A percentile compares a stretch with the other conserved stretches of the same genome.
These are phyloP conservation scores for Monopterus albus DNA, from an alignment of 2,113 vertebrate species.

Conservation along the genomic window DNA sequence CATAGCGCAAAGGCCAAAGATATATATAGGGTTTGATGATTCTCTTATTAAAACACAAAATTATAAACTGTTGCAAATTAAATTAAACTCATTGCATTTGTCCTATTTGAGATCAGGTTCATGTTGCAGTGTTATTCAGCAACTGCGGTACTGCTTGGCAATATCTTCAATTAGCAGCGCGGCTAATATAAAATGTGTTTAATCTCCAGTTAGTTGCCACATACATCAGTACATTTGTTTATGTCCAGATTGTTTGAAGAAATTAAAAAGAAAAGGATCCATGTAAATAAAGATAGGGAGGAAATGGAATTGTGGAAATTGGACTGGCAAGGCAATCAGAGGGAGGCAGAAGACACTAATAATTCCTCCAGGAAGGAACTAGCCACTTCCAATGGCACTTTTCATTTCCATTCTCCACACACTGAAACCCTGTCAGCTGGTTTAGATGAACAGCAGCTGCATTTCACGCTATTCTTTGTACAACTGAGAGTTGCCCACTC, in stretches of 20 bases:
- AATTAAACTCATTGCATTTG: too few species aligned
- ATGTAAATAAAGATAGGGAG: slow-evolving; percentile 58
- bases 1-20: too few species aligned
- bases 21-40: too few species aligned
- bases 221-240: slow-evolving; percentile 27
- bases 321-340: slow-evolving; percentile 64
- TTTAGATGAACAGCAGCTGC: slow-evolving; percentile 71
- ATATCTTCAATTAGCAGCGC: too few species aligned
- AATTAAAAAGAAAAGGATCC: slow-evolving; percentile 51
- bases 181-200: not conserved
- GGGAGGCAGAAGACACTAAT: slow-evolving; percentile 67
- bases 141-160: too few species aligned
- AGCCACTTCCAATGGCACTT: slow-evolving; percentile 68
- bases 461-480: slow-evolving; percentile 75
- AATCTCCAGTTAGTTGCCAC: slow-evolving; percentile 6
- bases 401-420: slow-evolving; percentile 75
- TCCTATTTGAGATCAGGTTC: too few species aligned
- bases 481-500: slow-evolving; percentile 61
- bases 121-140: too few species aligned
- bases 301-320: slow-evolving; percentile 72
- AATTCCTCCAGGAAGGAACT: slow-evolving; percentile 66
- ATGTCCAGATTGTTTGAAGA: slow-evolving; percentile 23
- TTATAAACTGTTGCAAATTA: too few species aligned
- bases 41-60: too few species aligned
- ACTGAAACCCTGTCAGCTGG: slow-evolving; percentile 79